These are phyloP conservation scores for Tholera decimalis DNA, from an alignment of 2,888 invertebrate genomes.

Conservation along the genomic window DNA sequence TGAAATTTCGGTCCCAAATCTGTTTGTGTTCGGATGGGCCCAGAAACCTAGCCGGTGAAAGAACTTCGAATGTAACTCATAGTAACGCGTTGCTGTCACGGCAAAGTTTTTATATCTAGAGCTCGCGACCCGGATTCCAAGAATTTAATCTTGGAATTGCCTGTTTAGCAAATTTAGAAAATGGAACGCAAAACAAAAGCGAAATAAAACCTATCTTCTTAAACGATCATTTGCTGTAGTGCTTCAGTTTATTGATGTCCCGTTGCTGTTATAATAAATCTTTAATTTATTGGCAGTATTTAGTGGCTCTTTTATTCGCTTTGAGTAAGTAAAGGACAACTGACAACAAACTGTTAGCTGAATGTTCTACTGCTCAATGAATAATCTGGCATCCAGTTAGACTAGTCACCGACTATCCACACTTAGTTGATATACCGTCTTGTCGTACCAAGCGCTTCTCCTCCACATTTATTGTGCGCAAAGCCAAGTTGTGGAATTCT, in stretches of 20 bases:
- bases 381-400: no score
- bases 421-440: no score
- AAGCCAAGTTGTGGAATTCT: no score
- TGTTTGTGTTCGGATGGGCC: neutral
- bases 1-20: neutral
- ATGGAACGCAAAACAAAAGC: constrained; percentile 76
- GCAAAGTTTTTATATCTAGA: constrained; percentile 80
- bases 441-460: no score
- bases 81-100: constrained; percentile 69
- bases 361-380: neutral
- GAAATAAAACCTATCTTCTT: constrained; percentile 62
- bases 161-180: constrained; percentile 84
- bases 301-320: neutral
- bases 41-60: neutral
- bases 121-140: constrained; percentile 78
- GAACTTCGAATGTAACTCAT: constrained; percentile 32
- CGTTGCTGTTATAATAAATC: neutral
- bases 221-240: constrained; percentile 46
- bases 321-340: neutral
- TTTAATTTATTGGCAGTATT: neutral
- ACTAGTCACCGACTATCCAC: no score
- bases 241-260: constrained; percentile 5
- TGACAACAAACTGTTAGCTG: neutral
- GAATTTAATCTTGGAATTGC: constrained; percentile 89
- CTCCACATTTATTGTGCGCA: no score